Evolutionary conservation across 2,888 invertebrate species (phyloP).

Genomic region (Oscheius sp.): DNA sequence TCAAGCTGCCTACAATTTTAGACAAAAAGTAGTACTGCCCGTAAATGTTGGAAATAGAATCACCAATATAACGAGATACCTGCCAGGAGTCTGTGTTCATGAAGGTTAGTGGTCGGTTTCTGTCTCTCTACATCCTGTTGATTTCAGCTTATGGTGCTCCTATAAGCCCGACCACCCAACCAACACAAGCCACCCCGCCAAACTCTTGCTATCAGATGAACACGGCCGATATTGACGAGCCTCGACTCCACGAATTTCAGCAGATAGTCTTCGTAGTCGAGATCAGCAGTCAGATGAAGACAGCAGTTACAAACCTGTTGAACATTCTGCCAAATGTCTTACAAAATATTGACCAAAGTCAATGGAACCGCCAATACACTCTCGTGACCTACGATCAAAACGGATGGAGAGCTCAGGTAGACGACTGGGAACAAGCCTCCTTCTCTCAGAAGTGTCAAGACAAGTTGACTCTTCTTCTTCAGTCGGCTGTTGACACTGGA

Average conservation of each 20-base stretch:
- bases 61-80: not conserved
- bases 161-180: too few relatives aligned
- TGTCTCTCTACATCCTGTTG: not conserved
- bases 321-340: not conserved
- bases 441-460: not conserved
- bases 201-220: conserved; percentile 7
- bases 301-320: not conserved
- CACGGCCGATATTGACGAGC: not conserved
- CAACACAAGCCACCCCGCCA: not conserved
- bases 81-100: conserved; percentile 14
- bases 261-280: conserved; percentile 14
- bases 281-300: not conserved
- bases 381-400: conserved; percentile 4
- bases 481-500: not conserved
- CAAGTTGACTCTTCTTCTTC: not conserved
- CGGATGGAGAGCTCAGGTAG: not conserved
- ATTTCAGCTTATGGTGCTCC: too few relatives aligned
- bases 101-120: not conserved
- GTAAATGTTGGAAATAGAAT: not conserved
- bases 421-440: not conserved
- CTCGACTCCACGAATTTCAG: not conserved
- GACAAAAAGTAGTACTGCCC: not conserved
- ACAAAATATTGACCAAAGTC: not conserved
- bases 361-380: not conserved
- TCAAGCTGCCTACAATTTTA: not conserved